phyloP scores from a whole-genome alignment of 2,113 vertebrate genomes.

The Pleuronectes platessa region DNA sequence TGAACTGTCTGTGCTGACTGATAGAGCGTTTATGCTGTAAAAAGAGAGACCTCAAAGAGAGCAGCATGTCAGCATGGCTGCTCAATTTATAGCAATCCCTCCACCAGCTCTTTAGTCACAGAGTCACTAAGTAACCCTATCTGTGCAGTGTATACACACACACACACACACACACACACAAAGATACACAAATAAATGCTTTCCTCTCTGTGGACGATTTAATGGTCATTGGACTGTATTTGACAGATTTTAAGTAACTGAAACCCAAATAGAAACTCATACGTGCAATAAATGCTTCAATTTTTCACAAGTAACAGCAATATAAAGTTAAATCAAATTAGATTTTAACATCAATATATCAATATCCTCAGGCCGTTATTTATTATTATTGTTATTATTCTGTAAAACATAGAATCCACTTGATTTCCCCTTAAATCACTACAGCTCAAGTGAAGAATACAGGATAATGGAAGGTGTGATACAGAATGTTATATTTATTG shows the following conservation, averaged over 20 bases:
- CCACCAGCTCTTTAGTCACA: slow-evolving; percentile 51
- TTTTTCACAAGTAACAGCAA: not conserved
- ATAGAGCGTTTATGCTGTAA: slow-evolving; percentile 63
- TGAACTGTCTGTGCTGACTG: slow-evolving; percentile 63
- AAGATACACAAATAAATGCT: slow-evolving; percentile 5
- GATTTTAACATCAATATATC: not conserved
- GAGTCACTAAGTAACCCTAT: slow-evolving; percentile 70
- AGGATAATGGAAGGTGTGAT: not conserved
- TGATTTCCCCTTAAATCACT: not conserved
- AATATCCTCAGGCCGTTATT: not conserved
- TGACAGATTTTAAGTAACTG: slow-evolving; percentile 31
- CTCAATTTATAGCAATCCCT: slow-evolving; percentile 69
- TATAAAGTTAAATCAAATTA: slow-evolving; percentile 8
- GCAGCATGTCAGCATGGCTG: slow-evolving; percentile 65
- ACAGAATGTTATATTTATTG: not conserved
- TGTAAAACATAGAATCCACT: not conserved
- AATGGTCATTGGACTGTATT: slow-evolving; percentile 2
- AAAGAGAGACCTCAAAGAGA: slow-evolving; percentile 64
- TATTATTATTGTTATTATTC: not conserved
- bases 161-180: slow-evolving; percentile 5
- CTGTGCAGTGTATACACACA: slow-evolving; percentile 24
- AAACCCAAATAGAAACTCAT: slow-evolving; percentile 26
- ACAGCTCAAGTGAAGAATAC: not conserved
- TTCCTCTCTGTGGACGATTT: slow-evolving; percentile 26
- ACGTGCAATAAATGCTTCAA: not conserved